A percentile compares a stretch with the other conserved stretches of the same genome.
These are phyloP conservation scores for Apamea epomidion DNA, from an alignment of 2,888 invertebrate species.

Conservation along the genomic window DNA sequence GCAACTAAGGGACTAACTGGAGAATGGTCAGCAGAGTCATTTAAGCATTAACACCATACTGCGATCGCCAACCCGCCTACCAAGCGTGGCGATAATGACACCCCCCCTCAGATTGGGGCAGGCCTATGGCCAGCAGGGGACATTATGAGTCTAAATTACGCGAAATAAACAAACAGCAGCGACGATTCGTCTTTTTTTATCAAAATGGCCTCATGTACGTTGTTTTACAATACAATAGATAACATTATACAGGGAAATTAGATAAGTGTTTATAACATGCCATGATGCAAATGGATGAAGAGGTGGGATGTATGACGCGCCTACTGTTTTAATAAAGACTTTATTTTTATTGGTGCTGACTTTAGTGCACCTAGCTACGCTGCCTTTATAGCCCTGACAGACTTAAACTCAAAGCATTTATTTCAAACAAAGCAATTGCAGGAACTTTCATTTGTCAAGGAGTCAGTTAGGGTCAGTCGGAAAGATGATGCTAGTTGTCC, in stretches of 20 bases:
- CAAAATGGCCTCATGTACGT: background rate
- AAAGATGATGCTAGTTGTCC: background rate
- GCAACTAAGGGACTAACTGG: background rate
- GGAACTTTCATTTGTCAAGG: background rate
- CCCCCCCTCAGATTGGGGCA: background rate
- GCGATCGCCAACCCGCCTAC: background rate
- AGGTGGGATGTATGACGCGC: constrained; percentile 31
- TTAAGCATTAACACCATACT: background rate
- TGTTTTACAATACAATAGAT: constrained; percentile 37
- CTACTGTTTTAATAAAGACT: background rate
- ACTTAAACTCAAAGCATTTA: background rate
- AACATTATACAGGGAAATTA: constrained; percentile 26
- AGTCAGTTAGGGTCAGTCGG: background rate
- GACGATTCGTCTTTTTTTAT: background rate
- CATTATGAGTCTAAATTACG: background rate
- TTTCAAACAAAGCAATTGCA: background rate
- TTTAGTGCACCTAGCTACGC: constrained; percentile 11
- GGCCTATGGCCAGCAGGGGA: background rate
- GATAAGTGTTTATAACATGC: constrained; percentile 34
- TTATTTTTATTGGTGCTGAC: constrained; percentile 14
- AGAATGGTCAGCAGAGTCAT: background rate
- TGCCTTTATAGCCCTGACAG: background rate
- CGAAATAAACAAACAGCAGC: background rate
- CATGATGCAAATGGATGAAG: constrained; percentile 27
- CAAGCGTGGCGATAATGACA: background rate